These are phyloP conservation scores for Priocnemis perturbator DNA, from an alignment of 2,888 invertebrate species.

Conservation along the genomic window DNA sequence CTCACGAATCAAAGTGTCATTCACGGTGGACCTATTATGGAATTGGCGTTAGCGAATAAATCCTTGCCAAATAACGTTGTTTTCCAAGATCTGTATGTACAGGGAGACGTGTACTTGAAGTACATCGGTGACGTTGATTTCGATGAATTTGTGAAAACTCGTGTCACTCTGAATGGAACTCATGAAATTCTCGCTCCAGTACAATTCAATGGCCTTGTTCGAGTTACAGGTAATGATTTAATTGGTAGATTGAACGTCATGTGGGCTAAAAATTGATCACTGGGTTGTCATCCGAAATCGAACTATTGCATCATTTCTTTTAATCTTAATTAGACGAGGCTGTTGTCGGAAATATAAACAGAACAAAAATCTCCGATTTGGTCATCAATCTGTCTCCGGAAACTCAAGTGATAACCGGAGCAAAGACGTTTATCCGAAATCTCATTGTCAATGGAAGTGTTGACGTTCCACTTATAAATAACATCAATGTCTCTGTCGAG, in stretches of 20 bases:
- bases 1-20: conserved; percentile 31
- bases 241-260: neutral
- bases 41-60: conserved; percentile 38
- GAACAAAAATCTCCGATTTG: conserved; percentile 53
- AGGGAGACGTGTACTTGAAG: conserved; percentile 36
- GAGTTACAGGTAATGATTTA: conserved; percentile 51
- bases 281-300: neutral
- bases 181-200: conserved; percentile 49
- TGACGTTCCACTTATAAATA: conserved; percentile 43
- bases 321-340: conserved; percentile 42
- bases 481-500: conserved; percentile 43
- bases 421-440: conserved; percentile 48
- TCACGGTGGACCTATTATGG: conserved; percentile 47
- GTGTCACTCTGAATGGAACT: conserved; percentile 52
- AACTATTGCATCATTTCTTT: neutral
- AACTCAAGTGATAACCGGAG: conserved; percentile 48
- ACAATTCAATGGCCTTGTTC: conserved; percentile 54
- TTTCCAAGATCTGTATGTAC: conserved; percentile 55
- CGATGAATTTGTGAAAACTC: conserved; percentile 56
- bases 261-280: neutral
- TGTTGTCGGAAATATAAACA: conserved; percentile 50
- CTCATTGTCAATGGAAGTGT: conserved; percentile 50
- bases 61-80: conserved; percentile 48
- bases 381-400: conserved; percentile 42
- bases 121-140: conserved; percentile 59